Base-by-base conservation (phyloP, 2,113 vertebrate genomes). In the Oryzias javanicus region DNA sequence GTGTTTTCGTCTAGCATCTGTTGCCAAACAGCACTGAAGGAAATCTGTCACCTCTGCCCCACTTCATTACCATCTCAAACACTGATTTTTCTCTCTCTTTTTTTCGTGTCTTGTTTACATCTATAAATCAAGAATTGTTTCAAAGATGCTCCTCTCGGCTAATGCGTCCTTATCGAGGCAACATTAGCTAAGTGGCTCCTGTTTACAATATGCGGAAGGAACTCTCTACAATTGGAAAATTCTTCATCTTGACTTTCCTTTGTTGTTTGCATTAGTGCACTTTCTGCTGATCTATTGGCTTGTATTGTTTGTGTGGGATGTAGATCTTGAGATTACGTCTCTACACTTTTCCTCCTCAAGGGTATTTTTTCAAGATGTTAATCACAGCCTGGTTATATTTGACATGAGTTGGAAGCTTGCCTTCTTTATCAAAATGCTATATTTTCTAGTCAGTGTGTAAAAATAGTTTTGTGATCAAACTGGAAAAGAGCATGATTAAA, bases 31-130 rank as follows among this genome's bases (percentile, higher is more conserved):
- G 50, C 29, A 46, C 64, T 47, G 60, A 53, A 80, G 89, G 89
- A 92, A 91, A 89, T 81, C 55, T 6, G 14, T 91, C 72, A 88
- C 88, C 90, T 86, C 77, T 92, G 86, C 56, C 74, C 84, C 75
- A 90, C 76, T 88, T 85, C 52, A 71, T 45, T 62, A 63, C 57
- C 64, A 17, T 48, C 44, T 49, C 53, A 7, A 1, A 57, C 57
- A 35, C 8, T 16, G 35, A 48, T 17, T 13, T 49, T 22, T 22
- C 22, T 22, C 22, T 22, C 22, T 15, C 0, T 47, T 35, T 35
- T 35, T 35, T 35, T 35, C 7, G n/a, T 10, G 22, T 27, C 29
- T 18, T 68, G 35, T 50, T 62, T 50, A 25, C 42, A 14, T 18
- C 16, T 16, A n/a, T 14, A 25, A 14, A 10, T 17, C 12, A 25